Percentiles rank a stretch among this genome's conserved stretches.
phyloP scores from a whole-genome alignment of 2,797 vertebrate genomes.

The Synaphobranchus kaupii region DNA sequence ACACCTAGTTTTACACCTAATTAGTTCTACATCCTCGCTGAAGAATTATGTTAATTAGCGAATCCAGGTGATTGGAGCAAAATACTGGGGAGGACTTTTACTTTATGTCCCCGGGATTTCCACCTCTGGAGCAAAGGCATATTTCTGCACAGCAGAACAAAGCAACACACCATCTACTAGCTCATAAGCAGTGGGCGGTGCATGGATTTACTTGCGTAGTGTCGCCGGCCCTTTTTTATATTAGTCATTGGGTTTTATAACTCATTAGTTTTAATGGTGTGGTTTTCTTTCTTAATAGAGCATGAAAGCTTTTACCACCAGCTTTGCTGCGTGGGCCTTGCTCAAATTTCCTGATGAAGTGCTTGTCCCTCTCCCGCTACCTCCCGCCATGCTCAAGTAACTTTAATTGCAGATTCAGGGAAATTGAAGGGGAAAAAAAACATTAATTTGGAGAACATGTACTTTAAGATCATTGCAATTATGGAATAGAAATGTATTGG shows the following conservation, averaged over 20 bases:
- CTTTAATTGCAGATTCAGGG: constrained; percentile 5
- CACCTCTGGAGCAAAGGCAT: neutral
- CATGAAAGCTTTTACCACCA: constrained; percentile 6
- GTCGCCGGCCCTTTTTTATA: neutral
- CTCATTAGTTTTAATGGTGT: neutral
- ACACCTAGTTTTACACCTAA: too few relatives aligned
- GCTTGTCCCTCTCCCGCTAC: neutral
- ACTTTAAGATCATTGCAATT: neutral
- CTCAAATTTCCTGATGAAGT: constrained; percentile 2
- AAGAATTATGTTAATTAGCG: too few relatives aligned
- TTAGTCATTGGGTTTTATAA: constrained; percentile 15
- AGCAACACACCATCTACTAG: neutral
- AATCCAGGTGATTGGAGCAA: too few relatives aligned
- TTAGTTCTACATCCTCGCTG: too few relatives aligned
- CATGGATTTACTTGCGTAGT: neutral
- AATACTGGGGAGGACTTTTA: too few relatives aligned
- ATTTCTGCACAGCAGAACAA: neutral
- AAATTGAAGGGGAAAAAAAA: neutral
- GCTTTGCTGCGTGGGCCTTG: neutral
- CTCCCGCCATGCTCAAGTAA: constrained; percentile 15
- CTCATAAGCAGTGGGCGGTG: neutral
- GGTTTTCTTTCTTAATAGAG: constrained; percentile 22
- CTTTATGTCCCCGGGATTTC: too few relatives aligned
- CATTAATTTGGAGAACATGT: neutral
- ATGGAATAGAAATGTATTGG: neutral